Evolutionary conservation across 2,888 invertebrate species (phyloP), one percentile per base, ranked within the genome.

Genomic region (Strigamia maritima): DNA sequence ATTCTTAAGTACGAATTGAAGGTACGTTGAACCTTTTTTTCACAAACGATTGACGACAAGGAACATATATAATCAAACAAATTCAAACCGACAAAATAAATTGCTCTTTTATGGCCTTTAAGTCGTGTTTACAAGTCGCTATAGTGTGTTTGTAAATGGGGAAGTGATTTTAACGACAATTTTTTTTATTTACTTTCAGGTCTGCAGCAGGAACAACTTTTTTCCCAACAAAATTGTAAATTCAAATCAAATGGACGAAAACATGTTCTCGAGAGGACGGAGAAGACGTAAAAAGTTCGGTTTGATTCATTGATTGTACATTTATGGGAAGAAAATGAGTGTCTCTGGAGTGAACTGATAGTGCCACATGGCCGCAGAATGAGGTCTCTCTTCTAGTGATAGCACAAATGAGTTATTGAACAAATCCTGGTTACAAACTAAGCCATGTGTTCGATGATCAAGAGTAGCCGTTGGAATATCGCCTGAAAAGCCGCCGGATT

Each of bases 331-430:
- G 60, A 60, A 60, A 60, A 60, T 60, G 44, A 19, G 60, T 24
- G 60, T 60, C 60, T 60, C 60, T 60, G 60, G 60, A 60, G 60
- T 60, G 60, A 19, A 60, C 60, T 12, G 60, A 60, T 60, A 60
- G 60, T 60, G 60, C 60, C 60, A 60, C 60, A 60, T 60, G 60
- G 19, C 60, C 60, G 60, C 60, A 60, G 60, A 60, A 49, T 49
- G 49, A 49, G 22, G 60, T 16, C 44, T 60, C 22, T 60, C 60
- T 49, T 12, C 16, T 14, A 49, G 49, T 22, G 60, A 60, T 60
- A 60, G 24, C 60, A 24, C 60, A 60, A 60, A 60, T 60, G 60
- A 60, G 60, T 60, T 60, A 60, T 60, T 60, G 60, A 24, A 22
- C 60, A 60, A 60, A 16, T 16, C 16, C 44, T n/a, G 60, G 60